These are phyloP conservation scores for Acleris emargana DNA, from an alignment of 2,888 invertebrate species.

Conservation along the genomic window DNA sequence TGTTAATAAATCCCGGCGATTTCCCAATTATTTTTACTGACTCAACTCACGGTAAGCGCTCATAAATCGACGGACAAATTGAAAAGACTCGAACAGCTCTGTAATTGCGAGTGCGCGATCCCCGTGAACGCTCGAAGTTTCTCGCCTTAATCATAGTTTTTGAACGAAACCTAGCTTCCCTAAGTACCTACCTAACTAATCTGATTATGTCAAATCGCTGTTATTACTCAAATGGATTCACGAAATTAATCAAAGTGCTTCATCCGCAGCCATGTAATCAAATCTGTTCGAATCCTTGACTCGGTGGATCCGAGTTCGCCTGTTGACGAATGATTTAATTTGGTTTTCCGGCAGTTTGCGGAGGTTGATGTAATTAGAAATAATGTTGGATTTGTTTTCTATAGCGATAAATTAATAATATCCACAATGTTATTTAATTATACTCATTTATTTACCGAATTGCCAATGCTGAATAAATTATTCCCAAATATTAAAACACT, in stretches of 20 bases:
- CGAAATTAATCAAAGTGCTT: slow-evolving; percentile 10
- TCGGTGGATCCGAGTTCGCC: slow-evolving; percentile 1
- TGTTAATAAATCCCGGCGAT: slow-evolving; percentile 19
- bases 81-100: slow-evolving; percentile 3
- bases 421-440: too few relatives aligned
- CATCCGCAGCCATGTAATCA: slow-evolving; percentile 5
- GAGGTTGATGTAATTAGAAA: neutral
- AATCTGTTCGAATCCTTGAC: slow-evolving; percentile 8
- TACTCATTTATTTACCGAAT: neutral
- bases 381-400: too few relatives aligned
- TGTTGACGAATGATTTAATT: slow-evolving; percentile 6
- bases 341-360: neutral
- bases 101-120: neutral
- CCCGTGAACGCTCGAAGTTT: neutral
- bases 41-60: slow-evolving; percentile 21
- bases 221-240: slow-evolving; percentile 40
- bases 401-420: too few relatives aligned
- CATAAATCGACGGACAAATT: slow-evolving; percentile 29
- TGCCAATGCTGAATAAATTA: neutral
- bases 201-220: slow-evolving; percentile 49
- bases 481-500: neutral
- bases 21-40: slow-evolving; percentile 29
- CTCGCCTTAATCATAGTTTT: neutral
- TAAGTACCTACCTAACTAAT: neutral
- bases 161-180: neutral